Evolutionary conservation across 2,113 vertebrate species (phyloP).

Genomic region (Pluvianellus socialis): DNA sequence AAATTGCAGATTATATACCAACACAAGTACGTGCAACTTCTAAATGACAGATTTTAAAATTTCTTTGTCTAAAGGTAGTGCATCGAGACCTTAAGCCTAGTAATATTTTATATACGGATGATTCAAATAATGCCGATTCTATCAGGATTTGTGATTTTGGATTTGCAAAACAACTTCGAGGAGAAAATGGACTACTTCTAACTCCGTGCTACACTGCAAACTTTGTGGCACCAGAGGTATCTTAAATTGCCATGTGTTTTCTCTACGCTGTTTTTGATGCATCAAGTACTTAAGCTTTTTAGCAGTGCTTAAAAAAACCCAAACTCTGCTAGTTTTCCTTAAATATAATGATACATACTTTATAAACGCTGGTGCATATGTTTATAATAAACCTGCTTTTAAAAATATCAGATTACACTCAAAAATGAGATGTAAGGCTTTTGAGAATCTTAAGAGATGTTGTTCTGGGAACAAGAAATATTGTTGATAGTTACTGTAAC

Average conservation of each 20-base stretch:
- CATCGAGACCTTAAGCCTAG: slow-evolving; percentile 98
- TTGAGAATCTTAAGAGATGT: neutral
- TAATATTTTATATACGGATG: slow-evolving; percentile 97
- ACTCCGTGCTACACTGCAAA: slow-evolving; percentile 98
- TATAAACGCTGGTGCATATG: neutral
- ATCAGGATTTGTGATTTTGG: slow-evolving; percentile 98
- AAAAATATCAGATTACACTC: neutral
- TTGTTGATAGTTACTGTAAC: neutral
- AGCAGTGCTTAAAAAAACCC: neutral
- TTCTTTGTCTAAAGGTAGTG: slow-evolving; percentile 83
- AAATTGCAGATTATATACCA: neutral
- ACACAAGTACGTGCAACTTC: neutral
- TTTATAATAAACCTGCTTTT: neutral
- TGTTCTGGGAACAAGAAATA: neutral
- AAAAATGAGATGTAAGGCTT: neutral
- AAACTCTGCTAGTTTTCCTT: neutral
- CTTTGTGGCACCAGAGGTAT: slow-evolving; percentile 97
- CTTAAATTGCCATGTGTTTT: neutral
- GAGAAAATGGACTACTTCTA: slow-evolving; percentile 93
- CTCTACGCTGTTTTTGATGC: neutral
- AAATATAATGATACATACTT: neutral
- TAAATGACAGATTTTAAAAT: neutral
- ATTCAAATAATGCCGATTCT: slow-evolving; percentile 94
- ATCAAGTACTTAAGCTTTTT: neutral
- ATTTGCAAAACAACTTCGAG: slow-evolving; percentile 94